Evolutionary conservation across 2,888 invertebrate genomes (phyloP).

Genomic region (Sialis fuliginosa): DNA sequence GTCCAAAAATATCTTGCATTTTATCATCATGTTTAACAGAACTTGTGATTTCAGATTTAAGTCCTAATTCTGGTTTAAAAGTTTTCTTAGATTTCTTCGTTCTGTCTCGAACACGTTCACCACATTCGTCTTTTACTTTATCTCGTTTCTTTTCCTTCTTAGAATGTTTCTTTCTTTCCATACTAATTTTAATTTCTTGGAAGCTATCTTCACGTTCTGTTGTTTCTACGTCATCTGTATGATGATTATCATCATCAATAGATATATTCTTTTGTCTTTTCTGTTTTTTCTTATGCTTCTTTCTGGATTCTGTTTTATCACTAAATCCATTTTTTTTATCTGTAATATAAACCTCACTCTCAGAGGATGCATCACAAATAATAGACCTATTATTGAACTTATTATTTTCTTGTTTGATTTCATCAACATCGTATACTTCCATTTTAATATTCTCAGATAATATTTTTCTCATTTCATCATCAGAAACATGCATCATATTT

Average conservation of each 20-base stretch:
- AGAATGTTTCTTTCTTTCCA: slow-evolving; percentile 25
- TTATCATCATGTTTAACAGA: slow-evolving; percentile 49
- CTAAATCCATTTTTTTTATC: slow-evolving; percentile 9
- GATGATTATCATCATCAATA: slow-evolving; percentile 37
- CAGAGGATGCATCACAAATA: slow-evolving; percentile 28
- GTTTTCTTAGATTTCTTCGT: slow-evolving; percentile 36
- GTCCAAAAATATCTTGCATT: slow-evolving; percentile 80
- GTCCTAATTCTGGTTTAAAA: slow-evolving; percentile 16
- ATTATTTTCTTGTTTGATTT: slow-evolving; percentile 7
- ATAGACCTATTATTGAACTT: slow-evolving; percentile 4
- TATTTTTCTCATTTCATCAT: slow-evolving; percentile 1
- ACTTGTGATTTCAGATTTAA: slow-evolving; percentile 22
- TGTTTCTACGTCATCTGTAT: slow-evolving; percentile 20
- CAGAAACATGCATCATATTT: slow-evolving; percentile 10
- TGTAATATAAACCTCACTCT: slow-evolving; percentile 27
- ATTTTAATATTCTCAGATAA: slow-evolving; percentile 3
- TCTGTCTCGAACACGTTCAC: slow-evolving; percentile 33
- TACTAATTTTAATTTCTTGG: slow-evolving; percentile 20
- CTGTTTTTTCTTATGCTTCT: slow-evolving; percentile 73
- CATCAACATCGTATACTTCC: slow-evolving; percentile 9
- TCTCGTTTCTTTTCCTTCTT: slow-evolving; percentile 44
- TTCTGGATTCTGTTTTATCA: slow-evolving; percentile 34
- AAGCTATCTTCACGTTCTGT: slow-evolving; percentile 14
- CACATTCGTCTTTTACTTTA: slow-evolving; percentile 33
- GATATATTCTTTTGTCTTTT: slow-evolving; percentile 53